Base-by-base conservation (phyloP, 1,140 invertebrate species). In the Rhizoglyphus robini region DNA sequence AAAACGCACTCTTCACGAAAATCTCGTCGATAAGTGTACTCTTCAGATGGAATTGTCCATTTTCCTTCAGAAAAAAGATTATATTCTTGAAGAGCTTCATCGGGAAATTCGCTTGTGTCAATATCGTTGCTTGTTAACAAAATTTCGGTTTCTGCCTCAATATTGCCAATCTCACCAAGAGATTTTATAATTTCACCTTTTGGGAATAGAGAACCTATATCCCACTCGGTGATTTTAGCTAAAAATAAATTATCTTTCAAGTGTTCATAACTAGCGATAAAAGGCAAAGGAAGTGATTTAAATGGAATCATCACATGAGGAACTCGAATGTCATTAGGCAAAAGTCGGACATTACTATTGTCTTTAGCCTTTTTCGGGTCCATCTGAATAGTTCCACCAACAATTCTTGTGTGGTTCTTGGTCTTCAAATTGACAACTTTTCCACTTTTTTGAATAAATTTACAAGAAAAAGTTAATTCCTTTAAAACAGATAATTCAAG, bases 1-100 rank as follows among this genome's bases (percentile, higher is more conserved):
- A 96, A 94, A 30, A 95, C 78, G 73, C 88, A 93, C 51, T 84
- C 75, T 25, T 84, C 78, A 15, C 89, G 81, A 70, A 89, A 84
- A 75, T 94, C 89, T 71, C 82, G 77, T 51, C 90, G 79, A 31
- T 79, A 72, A 29, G 73, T 67, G 18, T 86, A 73, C 75, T 88
- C 86, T 67, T 80, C 54, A n/a, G 71, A 34, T 74, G 65, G 65
- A 18, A 70, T 68, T 11, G 15, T 31, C 32, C 27, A 61, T 5
- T 34, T 36, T 30, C 65, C 29, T 2, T 31, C 20, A 4, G 27
- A 8, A 30, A 61, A 23, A 20, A 51, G 15, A 25, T 48, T 29
- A 34, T 30, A 49, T 54, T 63, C 32, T 68, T 80, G 67, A 46
- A 80, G 74, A 2, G 83, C 75, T 68, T 82, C 74, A 0, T 81